These are phyloP conservation scores for Meloidogyne exigua DNA, from an alignment of 1,140 invertebrate species.

Conservation along the genomic window DNA sequence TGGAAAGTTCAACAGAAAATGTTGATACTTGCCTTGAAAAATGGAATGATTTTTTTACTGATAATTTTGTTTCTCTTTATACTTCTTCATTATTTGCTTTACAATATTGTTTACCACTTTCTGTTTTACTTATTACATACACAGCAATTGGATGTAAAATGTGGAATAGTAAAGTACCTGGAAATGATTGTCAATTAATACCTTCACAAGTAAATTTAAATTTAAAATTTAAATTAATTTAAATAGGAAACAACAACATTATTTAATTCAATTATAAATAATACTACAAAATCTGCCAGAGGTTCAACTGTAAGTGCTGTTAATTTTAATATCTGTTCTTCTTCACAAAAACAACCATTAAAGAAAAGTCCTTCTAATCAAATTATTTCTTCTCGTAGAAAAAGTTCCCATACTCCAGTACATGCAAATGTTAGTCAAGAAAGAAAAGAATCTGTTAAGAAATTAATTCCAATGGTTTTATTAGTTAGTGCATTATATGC, in stretches of 20 bases:
- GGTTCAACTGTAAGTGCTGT: background rate
- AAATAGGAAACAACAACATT: background rate
- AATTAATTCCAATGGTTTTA: slow-evolving; percentile 59
- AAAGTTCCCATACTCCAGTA: background rate
- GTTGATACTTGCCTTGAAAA: slow-evolving; percentile 58
- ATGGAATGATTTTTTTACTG: slow-evolving; percentile 48
- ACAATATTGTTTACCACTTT: slow-evolving; percentile 58
- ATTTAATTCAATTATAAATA: background rate
- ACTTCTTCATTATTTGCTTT: slow-evolving; percentile 51
- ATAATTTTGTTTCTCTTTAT: slow-evolving; percentile 47
- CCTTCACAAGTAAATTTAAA: background rate
- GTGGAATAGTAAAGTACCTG: slow-evolving; percentile 62
- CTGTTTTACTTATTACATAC: slow-evolving; percentile 60
- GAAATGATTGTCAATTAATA: slow-evolving; percentile 30
- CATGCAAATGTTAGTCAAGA: slow-evolving; percentile 15
- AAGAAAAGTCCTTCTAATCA: background rate
- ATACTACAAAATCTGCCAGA: background rate
- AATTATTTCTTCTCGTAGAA: background rate
- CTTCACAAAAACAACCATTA: background rate
- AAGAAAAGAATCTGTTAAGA: slow-evolving; percentile 61
- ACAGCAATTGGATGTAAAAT: slow-evolving; percentile 59
- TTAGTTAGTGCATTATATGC: slow-evolving; percentile 60
- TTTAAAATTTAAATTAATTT: background rate
- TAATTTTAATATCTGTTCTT: background rate
- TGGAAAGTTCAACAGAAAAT: slow-evolving; percentile 21